Percentiles rank a stretch among this genome's conserved stretches.
Evolutionary conservation across 2,113 vertebrate genomes (phyloP).

Genomic region (Cebus imitator): DNA sequence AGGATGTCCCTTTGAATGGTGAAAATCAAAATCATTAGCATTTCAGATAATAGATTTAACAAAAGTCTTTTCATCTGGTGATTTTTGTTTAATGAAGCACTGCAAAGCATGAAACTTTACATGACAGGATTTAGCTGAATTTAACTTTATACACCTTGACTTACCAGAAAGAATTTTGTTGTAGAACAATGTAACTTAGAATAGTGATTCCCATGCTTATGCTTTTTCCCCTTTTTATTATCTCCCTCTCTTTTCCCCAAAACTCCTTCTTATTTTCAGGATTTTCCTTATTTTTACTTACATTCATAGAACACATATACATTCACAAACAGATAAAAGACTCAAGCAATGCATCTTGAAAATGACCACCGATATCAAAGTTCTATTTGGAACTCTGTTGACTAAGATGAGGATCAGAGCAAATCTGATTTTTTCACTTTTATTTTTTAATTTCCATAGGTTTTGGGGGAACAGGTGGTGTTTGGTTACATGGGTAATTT

Average conservation of each 20-base stretch:
- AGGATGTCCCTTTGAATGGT: conserved; percentile 3
- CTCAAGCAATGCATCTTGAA: neutral
- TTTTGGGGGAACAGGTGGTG: too few species aligned
- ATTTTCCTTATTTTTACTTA: neutral
- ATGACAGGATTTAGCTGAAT: neutral
- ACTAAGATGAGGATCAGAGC: neutral
- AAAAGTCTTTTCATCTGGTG: neutral
- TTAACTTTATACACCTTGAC: conserved; percentile 1
- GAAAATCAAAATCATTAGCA: conserved; percentile 55
- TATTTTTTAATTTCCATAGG: too few species aligned
- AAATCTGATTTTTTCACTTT: too few species aligned
- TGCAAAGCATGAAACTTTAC: neutral
- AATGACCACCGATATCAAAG: neutral
- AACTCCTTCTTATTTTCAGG: neutral
- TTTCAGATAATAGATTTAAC: conserved; percentile 42
- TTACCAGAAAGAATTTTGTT: neutral
- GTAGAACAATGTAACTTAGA: neutral
- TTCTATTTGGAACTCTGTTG: neutral
- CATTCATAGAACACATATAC: neutral
- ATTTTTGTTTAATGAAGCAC: conserved; percentile 38
- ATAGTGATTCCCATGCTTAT: neutral
- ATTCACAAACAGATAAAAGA: neutral
- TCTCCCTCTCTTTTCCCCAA: neutral
- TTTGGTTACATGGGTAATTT: too few species aligned
- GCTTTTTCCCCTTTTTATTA: neutral